Base-by-base conservation (phyloP, 2,797 vertebrate species). In the Centropyge bicolor region DNA sequence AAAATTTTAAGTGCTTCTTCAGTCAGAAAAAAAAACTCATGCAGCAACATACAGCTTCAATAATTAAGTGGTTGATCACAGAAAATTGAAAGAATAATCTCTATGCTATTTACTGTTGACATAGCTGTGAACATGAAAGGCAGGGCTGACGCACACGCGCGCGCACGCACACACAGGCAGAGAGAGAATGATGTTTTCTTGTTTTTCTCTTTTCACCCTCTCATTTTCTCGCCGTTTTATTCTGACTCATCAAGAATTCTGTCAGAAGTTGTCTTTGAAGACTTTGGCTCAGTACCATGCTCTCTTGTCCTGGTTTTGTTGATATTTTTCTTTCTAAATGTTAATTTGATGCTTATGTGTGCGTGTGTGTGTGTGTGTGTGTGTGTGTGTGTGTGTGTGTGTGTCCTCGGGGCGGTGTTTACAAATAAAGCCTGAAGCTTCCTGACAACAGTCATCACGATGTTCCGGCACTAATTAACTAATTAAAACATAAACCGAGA, bases 211-310 rank as follows among this genome's bases (percentile, higher is more conserved):
- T 48, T 71, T 74, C 72, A 64, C 68, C 57, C 78, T 82, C 75
- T 89, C 74, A 77, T 90, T 89, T 90, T 89, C 70, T 59, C 74
- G 77, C 82, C 27, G 72, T 91, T 91, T 90, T 88, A 89, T 91
- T 92, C 88, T 70, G 80, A 90, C 80, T 94, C 91, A 94, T 94
- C 88, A 89, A 54, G 43, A 74, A 94, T 94, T 95, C 93, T 86
- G 84, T 94, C 92, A 94, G 93, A 94, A 92, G 90, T 93, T 64
- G 83, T 90, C 87, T 94, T 93, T 91, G 91, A 94, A 92, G 91
- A 89, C 80, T 86, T 83, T 80, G 85, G 82, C 81, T 86, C 80
- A 59, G 79, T 36, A 77, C 72, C 71, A 62, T 69, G 68, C 79
- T 90, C 84, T 78, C 88, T 92, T 90, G 90, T 93, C 90, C 90